Percentiles rank a stretch among this genome's conserved stretches.
Conservation (phyloP, 2,113 vertebrate genomes). For the Atherinomorus stipes region DNA sequence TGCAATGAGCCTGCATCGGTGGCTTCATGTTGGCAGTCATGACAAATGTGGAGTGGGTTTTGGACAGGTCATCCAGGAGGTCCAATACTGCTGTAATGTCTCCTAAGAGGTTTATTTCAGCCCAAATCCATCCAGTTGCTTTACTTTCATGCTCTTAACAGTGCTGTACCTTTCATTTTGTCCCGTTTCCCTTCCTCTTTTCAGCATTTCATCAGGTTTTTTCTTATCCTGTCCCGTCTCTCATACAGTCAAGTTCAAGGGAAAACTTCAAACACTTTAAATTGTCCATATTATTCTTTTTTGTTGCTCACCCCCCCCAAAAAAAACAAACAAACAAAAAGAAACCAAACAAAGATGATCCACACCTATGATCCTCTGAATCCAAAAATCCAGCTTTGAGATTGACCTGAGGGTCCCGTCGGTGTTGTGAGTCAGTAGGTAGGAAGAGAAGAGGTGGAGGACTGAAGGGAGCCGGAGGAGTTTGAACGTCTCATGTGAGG, state of each 20-base stretch:
- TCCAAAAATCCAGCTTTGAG: conserved; percentile 25
- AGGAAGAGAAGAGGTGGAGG: conserved; percentile 89
- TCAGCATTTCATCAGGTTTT: not conserved
- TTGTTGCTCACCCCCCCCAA: not conserved
- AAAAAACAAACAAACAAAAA: conserved; percentile 1
- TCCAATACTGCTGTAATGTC: conserved; percentile 35
- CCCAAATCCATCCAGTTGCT: conserved; percentile 31
- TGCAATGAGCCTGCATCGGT: not conserved
- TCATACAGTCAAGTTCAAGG: conserved; percentile 35
- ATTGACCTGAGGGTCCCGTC: conserved; percentile 38
- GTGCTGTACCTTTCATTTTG: not conserved
- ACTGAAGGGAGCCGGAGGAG: conserved; percentile 96
- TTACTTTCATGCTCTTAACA: not conserved
- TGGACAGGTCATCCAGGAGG: conserved; percentile 16
- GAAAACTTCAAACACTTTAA: conserved; percentile 15
- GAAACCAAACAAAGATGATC: conserved; percentile 1
- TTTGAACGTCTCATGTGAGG: conserved; percentile 99
- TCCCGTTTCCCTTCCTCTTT: not conserved
- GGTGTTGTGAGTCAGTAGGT: conserved; percentile 86
- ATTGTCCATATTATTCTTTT: conserved; percentile 35
- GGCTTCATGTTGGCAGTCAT: conserved; percentile 4
- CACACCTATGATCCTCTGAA: conserved; percentile 22
- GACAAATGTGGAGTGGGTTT: conserved; percentile 7
- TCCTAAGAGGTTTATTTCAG: conserved; percentile 30
- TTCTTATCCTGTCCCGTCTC: not conserved